Percentiles rank a stretch among this genome's conserved stretches.
These are phyloP conservation scores for Lineus longissimus DNA, from an alignment of 1,140 invertebrate species.

Conservation along the genomic window DNA sequence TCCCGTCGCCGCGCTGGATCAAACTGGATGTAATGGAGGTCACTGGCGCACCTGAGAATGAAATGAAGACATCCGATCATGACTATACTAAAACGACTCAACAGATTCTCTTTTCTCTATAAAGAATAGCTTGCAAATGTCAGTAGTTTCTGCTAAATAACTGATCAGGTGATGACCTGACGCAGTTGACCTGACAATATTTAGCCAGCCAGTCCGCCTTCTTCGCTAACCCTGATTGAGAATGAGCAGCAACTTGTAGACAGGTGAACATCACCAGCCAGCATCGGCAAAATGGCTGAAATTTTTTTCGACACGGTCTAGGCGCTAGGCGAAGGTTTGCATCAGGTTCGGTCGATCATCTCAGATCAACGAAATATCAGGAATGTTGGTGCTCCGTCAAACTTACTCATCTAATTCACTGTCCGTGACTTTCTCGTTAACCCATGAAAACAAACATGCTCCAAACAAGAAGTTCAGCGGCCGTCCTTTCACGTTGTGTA, in stretches of 20 bases:
- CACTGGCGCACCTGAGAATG: conserved; percentile 24
- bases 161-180: background rate
- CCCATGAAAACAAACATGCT: conserved; percentile 42
- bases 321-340: too few relatives aligned
- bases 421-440: conserved; percentile 40
- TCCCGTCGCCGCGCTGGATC: conserved; percentile 16
- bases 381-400: too few relatives aligned
- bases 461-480: conserved; percentile 29
- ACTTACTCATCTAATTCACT: conserved; percentile 37
- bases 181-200: too few relatives aligned
- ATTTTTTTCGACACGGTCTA: too few relatives aligned
- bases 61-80: background rate
- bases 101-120: background rate
- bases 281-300: too few relatives aligned
- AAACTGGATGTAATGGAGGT: conserved; percentile 23
- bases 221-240: too few relatives aligned
- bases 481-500: conserved; percentile 17
- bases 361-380: too few relatives aligned
- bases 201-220: too few relatives aligned
- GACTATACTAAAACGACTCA: background rate
- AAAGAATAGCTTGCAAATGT: background rate
- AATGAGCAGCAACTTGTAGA: too few relatives aligned
- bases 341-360: too few relatives aligned
- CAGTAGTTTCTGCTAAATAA: background rate
- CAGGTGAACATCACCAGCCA: too few relatives aligned